phyloP scores from a whole-genome alignment of 2,797 vertebrate species.

The Allochrocebus solatus region DNA sequence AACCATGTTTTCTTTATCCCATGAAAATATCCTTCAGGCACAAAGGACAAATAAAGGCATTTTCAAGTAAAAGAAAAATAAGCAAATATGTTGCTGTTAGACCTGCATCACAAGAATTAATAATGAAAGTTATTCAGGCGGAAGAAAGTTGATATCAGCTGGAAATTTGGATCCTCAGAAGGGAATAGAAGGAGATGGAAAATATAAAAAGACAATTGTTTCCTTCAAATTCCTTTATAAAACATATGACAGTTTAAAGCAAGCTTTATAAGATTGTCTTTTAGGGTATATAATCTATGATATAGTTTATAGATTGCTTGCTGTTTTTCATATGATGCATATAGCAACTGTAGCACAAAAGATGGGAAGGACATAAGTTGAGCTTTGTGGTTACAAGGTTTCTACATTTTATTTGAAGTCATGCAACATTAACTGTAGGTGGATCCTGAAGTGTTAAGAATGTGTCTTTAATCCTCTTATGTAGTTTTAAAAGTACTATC shows the following conservation, averaged over 20 bases:
- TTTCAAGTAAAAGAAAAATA: not conserved
- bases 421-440: not conserved
- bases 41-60: not conserved
- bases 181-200: not conserved
- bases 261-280: not conserved
- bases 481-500: not conserved
- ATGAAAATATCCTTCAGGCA: not conserved
- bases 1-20: not conserved
- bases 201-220: not conserved
- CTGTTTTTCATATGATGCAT: not conserved
- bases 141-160: not conserved
- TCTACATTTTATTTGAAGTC: not conserved
- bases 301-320: too few species aligned
- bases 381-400: not conserved
- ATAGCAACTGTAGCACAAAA: not conserved
- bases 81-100: not conserved
- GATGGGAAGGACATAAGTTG: not conserved
- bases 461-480: not conserved
- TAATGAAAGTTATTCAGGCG: not conserved
- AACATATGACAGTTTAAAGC: not conserved
- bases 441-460: conserved; percentile 3
- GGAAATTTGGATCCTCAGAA: not conserved
- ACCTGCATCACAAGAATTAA: not conserved
- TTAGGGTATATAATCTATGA: not conserved
- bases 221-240: not conserved